phyloP scores from a whole-genome alignment of 1,140 invertebrate genomes.

The Scaptomyza graminum region DNA sequence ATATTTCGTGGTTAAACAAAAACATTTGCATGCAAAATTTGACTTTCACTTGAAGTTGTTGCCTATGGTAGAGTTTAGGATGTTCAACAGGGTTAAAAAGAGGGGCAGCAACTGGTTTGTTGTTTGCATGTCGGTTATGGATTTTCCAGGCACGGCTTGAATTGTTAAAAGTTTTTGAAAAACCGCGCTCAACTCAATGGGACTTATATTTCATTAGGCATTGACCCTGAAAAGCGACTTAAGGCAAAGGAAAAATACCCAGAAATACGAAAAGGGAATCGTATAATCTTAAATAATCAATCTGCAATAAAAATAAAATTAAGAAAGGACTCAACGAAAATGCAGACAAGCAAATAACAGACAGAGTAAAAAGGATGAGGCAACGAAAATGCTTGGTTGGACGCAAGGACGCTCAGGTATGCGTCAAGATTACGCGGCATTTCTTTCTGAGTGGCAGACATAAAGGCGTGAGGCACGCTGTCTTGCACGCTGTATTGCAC shows the following conservation, averaged over 20 bases:
- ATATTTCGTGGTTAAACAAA: constrained; percentile 79
- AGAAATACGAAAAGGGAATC: constrained; percentile 43
- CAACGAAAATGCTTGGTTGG: constrained; percentile 45
- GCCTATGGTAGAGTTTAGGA: constrained; percentile 14
- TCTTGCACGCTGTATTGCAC: constrained; percentile 12
- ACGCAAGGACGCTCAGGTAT: constrained; percentile 60
- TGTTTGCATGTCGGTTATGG: constrained; percentile 54
- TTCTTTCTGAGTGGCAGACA: constrained; percentile 43
- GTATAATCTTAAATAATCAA: constrained; percentile 79
- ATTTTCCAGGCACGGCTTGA: constrained; percentile 20
- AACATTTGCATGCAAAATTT: constrained; percentile 80
- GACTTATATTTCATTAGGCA: constrained; percentile 39
- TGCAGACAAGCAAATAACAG: constrained; percentile 20
- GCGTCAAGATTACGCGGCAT: constrained; percentile 76
- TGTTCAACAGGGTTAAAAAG: constrained; percentile 2
- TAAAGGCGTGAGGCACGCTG: constrained; percentile 47
- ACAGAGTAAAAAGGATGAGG: not conserved
- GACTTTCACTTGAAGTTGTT: constrained; percentile 71
- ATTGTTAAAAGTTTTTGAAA: constrained; percentile 45
- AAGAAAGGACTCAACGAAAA: constrained; percentile 62
- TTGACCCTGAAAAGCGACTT: constrained; percentile 39
- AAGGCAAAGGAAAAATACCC: constrained; percentile 12
- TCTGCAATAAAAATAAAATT: constrained; percentile 83
- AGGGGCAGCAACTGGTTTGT: constrained; percentile 1
- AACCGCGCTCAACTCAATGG: constrained; percentile 19